Base-by-base conservation (phyloP, 2,888 invertebrate genomes). In the Lomographa bimaculata region DNA sequence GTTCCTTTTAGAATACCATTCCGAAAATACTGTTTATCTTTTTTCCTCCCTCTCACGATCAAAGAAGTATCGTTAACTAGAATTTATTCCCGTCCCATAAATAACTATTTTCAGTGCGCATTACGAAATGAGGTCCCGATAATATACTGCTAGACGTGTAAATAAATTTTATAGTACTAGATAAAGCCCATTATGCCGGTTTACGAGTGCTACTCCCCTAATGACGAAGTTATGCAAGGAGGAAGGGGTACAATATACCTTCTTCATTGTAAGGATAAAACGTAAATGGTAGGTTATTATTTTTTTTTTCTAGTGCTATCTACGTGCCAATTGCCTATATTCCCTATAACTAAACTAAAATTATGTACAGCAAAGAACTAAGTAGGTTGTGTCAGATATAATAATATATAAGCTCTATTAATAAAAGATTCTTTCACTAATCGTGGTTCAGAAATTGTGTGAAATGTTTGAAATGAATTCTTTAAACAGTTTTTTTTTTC, bases 151-250 rank as follows among this genome's bases (percentile, higher is more conserved):
- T 69, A 68, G 73, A 79, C 64, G 77, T 73, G 81, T 83, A 80
- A 82, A 83, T 83, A 83, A 72, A 80, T 80, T 84, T 85, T 85
- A 85, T 80, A 79, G 81, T 67, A 71, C 58, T 62, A 82, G 85
- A 87, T 84, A 85, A 82, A 85, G 73, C 67, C 76, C 79, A 83
- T 85, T 84, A 75, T 71, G 63, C 64, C 64, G 76, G 66, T 85
- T 83, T 84, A 84, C 78, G 82, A 83, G 77, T 61, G 54, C 64
- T 76, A 79, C 78, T 79, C 83, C 83, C 80, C 80, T 86, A 85
- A 86, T 84, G 82, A 86, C 68, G 64, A 59, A 57, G 60, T 60
- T 72, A 71, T 77, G 74, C 71, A 70, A 67, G 75, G 72, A 70
- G 51, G 49, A 32, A 5, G 16, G 37, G 30, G 38, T 29, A 18